Base-by-base conservation (phyloP, 2,797 vertebrate species). In the Chelon auratus region DNA sequence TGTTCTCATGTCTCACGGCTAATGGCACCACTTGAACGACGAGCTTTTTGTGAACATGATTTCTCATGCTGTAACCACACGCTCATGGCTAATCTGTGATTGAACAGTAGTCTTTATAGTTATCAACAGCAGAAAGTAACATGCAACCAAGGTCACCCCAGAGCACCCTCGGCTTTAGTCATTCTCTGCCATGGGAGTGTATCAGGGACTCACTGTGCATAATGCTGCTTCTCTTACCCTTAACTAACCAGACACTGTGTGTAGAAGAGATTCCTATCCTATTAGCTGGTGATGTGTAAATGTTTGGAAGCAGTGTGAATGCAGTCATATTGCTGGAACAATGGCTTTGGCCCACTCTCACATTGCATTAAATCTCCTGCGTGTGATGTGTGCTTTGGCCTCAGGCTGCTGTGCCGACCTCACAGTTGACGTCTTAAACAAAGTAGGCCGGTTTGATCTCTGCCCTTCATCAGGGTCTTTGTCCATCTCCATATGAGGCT, bases 381-480 rank as follows among this genome's bases (percentile, higher is more conserved):
- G 65, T 69, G 69, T 68, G 65, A 73, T 81, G 48, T 33, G 67
- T 60, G 64, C 60, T 75, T 72, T 61, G 62, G 76, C 76, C 68
- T 72, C 68, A 58, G 71, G 70, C 77, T 67, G 77, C 78, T 75
- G 66, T 75, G 50, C 66, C 66, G 72, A 58, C 64, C 68, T 78
- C 52, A 17, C 60, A 33, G 57, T 55, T 74, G 78, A 81, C 22
- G 62, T 63, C 77, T 79, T 67, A 72, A 89, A 89, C 85, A 86
- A 86, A 91, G 83, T 82, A 81, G 78, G 78, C 84, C 7, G 70
- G 30, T 67, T 75, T 75, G 80, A 85, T 88, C 87, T 79, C 73
- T 87, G 82, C 89, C 90, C 87, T 90, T 88, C 80, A 77, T 84
- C 75, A 57, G 60, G 54, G 60, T 74, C 73, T 77, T 79, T 85